Base-by-base conservation (phyloP, 2,797 vertebrate species). In the Argentina silus region DNA sequence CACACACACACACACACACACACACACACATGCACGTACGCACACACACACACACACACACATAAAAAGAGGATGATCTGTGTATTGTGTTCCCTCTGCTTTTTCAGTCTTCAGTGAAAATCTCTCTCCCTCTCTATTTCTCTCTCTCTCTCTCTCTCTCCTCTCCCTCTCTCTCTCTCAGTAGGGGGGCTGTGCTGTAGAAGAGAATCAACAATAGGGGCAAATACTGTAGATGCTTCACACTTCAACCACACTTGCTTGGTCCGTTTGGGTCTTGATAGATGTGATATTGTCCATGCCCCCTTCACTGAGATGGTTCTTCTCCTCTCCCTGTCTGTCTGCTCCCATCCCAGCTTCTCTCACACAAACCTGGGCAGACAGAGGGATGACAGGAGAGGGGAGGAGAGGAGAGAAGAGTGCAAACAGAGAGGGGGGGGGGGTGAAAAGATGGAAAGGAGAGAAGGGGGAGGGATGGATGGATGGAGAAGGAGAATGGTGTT, bases 141-240 rank as follows among this genome's bases (percentile, higher is more conserved):
- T n/a, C n/a, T n/a, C n/a, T n/a, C n/a, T n/a, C n/a, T n/a, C n/a
- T n/a, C n/a, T n/a, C n/a, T n/a, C n/a, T n/a, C n/a, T n/a, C n/a
- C n/a, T 78, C 72, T 82, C 44, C 75, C 74, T 74, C 78, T 77
- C 68, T 68, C 73, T 80, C 62, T 77, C 87, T 81, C 88, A 81
- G 83, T 83, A 81, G 81, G 87, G 81, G 82, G 85, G 83, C 84
- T 8, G 82, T 84, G 77, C 14, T 55, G 59, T 19, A 61, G 12
- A 15, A n/a, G 70, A 82, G 85, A 85, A 89, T 85, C 86, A 87
- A 89, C 86, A 87, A 83, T 81, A 90, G 89, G 88, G 87, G 74
- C 86, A 84, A 74, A 73, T 68, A 72, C n/a, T n/a, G n/a, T n/a
- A n/a, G 81, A 90, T 81, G 76, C 90, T 88, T 89, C 81, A 84